Base-by-base conservation (phyloP, 2,113 vertebrate species). In the Jacana jacana region DNA sequence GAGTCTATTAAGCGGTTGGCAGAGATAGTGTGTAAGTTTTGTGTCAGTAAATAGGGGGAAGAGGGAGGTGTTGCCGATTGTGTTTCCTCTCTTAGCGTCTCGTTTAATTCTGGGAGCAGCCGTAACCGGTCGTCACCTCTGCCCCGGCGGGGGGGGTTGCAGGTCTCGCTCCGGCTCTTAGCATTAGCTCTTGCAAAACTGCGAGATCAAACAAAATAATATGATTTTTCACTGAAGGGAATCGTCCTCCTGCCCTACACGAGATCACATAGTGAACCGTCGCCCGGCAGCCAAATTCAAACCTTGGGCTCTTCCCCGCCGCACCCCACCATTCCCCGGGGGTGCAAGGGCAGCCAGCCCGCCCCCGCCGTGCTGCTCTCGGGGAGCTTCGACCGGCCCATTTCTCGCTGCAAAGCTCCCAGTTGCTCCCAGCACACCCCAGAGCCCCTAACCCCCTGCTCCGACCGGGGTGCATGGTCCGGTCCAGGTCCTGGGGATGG, bases 41-140 rank as follows among this genome's bases (percentile, higher is more conserved):
- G 54, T 80, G 91, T 72, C 71, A 57, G 65, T 70, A 60, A 69
- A 35, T 4, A 69, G 55, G 80, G 46, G 22, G 52, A 18, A 28
- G 24, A 8, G 27, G 44, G 55, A 24, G 2, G 14, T 30, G 52
- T 18, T 81, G 89, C 54, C 96, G 64, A 17, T 63, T 40, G 80
- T 69, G 63, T 93, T 97, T 96, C 63, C 92, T 93, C 42, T 23
- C 57, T 11, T 55, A 69, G 77, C 9, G 54, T 79, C 88, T 80
- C 76, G 46, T 66, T 91, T 61, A 49, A 5, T 31, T 44, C 91
- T 82, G 82, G 89, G 92, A 89, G 66, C 94, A 94, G 68, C 83
- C 83, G 55, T 4, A 64, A 73, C 81, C 63, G 52, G 54, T 39
- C 37, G 70, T 44, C 92, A 86, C 91, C 89, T 89, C 92, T 83